These are phyloP conservation scores for Centropus bengalensis DNA, from an alignment of 2,113 vertebrate species.

Conservation along the genomic window DNA sequence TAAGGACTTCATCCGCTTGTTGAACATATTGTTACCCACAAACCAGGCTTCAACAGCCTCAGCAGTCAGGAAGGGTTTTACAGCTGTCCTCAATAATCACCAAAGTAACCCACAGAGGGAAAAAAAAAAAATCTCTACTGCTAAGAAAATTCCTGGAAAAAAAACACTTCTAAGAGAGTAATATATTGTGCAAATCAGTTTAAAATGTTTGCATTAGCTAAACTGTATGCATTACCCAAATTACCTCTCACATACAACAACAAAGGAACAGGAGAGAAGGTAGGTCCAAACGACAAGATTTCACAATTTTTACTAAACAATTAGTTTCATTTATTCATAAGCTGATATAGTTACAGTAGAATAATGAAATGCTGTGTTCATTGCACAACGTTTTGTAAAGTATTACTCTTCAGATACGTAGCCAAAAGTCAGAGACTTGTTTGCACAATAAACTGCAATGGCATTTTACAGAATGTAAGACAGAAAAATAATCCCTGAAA, in stretches of 20 bases:
- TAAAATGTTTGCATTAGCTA: conserved; percentile 7
- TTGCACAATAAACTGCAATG: not conserved
- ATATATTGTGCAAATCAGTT: not conserved
- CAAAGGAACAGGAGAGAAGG: not conserved
- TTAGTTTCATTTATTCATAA: not conserved
- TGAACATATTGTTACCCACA: conserved; percentile 60
- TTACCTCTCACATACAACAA: not conserved
- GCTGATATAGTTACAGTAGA: not conserved
- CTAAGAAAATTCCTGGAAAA: conserved; percentile 1
- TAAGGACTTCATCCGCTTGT: conserved; percentile 8
- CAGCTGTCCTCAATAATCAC: not conserved
- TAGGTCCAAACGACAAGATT: not conserved
- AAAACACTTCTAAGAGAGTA: not conserved
- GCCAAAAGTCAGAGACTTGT: not conserved
- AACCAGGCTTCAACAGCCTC: conserved; percentile 47
- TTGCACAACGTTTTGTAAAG: not conserved
- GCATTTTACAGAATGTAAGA: not conserved
- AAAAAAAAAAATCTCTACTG: not conserved
- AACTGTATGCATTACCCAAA: not conserved
- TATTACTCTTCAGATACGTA: not conserved
- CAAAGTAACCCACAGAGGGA: conserved; percentile 25
- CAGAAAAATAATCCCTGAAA: conserved; percentile 35
- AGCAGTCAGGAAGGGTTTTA: conserved; percentile 45
- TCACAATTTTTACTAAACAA: not conserved
- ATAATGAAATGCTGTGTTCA: not conserved